Evolutionary conservation across 2,797 vertebrate genomes (phyloP).

Genomic region (Hoplostethus mediterraneus): DNA sequence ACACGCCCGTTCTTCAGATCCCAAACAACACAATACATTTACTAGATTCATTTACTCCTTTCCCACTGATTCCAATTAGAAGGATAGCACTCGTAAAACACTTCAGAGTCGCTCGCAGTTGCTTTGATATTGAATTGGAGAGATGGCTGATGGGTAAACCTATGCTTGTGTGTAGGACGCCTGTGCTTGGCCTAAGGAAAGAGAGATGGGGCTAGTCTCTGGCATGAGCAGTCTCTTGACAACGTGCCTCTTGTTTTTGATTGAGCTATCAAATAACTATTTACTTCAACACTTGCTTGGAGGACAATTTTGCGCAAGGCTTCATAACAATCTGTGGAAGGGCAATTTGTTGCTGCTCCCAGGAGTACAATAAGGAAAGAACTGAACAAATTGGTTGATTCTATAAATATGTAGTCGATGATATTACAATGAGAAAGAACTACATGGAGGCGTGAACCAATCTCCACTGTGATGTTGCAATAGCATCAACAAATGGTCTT

Average conservation of each 20-base stretch:
- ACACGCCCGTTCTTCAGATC: slow-evolving; percentile 41
- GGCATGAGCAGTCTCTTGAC: not conserved
- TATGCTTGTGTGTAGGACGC: not conserved
- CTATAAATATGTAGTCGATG: slow-evolving; percentile 15
- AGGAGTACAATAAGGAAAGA: slow-evolving; percentile 24
- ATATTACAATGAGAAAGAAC: slow-evolving; percentile 43
- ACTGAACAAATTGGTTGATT: slow-evolving; percentile 26
- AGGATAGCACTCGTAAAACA: slow-evolving; percentile 7
- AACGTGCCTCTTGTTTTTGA: not conserved
- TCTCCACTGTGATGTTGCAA: slow-evolving; percentile 9
- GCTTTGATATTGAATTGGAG: slow-evolving; percentile 27
- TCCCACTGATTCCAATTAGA: slow-evolving; percentile 33
- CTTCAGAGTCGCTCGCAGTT: slow-evolving; percentile 12
- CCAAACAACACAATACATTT: slow-evolving; percentile 38
- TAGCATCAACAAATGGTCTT: not conserved
- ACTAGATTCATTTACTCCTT: slow-evolving; percentile 20
- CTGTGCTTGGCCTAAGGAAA: slow-evolving; percentile 21
- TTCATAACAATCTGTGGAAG: slow-evolving; percentile 17
- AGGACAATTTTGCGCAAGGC: not conserved
- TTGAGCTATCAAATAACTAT: slow-evolving; percentile 18
- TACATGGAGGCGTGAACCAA: slow-evolving; percentile 15
- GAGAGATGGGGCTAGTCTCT: not conserved
- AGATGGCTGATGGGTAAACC: slow-evolving; percentile 4
- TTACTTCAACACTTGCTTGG: slow-evolving; percentile 17
- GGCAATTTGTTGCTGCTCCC: slow-evolving; percentile 27